Conservation (phyloP, 1,140 invertebrate genomes). For the Brachionus koreanus region DNA sequence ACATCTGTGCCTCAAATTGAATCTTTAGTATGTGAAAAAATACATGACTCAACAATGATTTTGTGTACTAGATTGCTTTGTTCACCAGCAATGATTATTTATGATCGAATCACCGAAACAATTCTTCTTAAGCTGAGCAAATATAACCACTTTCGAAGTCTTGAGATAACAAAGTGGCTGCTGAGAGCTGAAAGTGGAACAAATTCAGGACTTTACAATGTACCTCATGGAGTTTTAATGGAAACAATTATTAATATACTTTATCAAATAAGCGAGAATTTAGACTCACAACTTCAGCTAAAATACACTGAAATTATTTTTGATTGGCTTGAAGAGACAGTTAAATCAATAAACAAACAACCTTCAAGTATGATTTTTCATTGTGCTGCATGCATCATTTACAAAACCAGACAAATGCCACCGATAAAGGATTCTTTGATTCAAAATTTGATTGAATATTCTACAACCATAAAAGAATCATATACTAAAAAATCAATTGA, state of each 20-base stretch:
- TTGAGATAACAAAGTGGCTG: conserved; percentile 56
- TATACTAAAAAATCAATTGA: conserved; percentile 12
- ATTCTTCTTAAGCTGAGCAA: conserved; percentile 58
- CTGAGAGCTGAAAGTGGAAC: conserved; percentile 46
- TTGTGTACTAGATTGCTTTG: conserved; percentile 71
- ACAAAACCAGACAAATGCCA: not conserved
- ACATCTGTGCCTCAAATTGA: conserved; percentile 60
- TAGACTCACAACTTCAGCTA: conserved; percentile 46
- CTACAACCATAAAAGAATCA: not conserved
- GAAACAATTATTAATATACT: conserved; percentile 68
- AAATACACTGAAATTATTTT: not conserved
- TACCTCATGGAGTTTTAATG: conserved; percentile 52
- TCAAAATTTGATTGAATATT: not conserved
- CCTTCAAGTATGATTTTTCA: conserved; percentile 22
- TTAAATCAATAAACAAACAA: not conserved
- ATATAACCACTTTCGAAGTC: conserved; percentile 54
- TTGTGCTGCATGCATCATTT: conserved; percentile 33
- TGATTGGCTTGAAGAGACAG: not conserved
- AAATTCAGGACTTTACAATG: not conserved
- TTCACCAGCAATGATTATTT: conserved; percentile 63
- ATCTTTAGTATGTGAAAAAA: conserved; percentile 46
- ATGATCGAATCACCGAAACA: conserved; percentile 55
- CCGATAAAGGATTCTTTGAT: not conserved
- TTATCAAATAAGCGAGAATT: conserved; percentile 68
- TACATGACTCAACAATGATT: conserved; percentile 62